phyloP scores from a whole-genome alignment of 2,888 invertebrate genomes.

The Ariolimax columbianus region DNA sequence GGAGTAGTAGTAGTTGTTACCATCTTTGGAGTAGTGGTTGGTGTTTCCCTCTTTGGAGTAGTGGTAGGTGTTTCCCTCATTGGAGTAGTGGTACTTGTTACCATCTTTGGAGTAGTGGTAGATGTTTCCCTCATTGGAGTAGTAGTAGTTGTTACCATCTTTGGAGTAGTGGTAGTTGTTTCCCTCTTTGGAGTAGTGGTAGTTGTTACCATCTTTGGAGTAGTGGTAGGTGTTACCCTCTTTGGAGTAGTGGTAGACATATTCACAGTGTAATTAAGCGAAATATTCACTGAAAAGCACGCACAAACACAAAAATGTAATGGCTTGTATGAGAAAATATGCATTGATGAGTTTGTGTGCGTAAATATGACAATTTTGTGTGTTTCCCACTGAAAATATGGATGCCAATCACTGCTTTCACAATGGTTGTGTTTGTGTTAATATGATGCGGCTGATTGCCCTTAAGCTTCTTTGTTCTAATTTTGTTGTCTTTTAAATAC shows the following conservation, averaged over 20 bases:
- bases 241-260: background rate
- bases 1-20: background rate
- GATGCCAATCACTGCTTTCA: too few relatives aligned
- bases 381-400: too few relatives aligned
- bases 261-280: background rate
- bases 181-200: background rate
- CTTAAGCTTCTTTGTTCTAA: too few relatives aligned
- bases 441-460: too few relatives aligned
- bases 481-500: too few relatives aligned
- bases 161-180: conserved; percentile 11
- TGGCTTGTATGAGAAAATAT: too few relatives aligned
- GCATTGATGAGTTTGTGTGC: too few relatives aligned
- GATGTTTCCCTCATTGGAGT: background rate
- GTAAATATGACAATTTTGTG: too few relatives aligned
- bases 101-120: background rate
- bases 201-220: background rate
- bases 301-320: too few relatives aligned
- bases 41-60: background rate
- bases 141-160: background rate
- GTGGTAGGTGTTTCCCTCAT: background rate
- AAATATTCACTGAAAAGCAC: too few relatives aligned
- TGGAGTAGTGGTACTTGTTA: background rate
- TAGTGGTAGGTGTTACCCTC: background rate
- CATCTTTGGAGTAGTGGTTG: background rate
- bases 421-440: too few relatives aligned